Evolutionary conservation across 2,888 invertebrate species (phyloP).

Genomic region (Spatulosminthurus flaviceps): DNA sequence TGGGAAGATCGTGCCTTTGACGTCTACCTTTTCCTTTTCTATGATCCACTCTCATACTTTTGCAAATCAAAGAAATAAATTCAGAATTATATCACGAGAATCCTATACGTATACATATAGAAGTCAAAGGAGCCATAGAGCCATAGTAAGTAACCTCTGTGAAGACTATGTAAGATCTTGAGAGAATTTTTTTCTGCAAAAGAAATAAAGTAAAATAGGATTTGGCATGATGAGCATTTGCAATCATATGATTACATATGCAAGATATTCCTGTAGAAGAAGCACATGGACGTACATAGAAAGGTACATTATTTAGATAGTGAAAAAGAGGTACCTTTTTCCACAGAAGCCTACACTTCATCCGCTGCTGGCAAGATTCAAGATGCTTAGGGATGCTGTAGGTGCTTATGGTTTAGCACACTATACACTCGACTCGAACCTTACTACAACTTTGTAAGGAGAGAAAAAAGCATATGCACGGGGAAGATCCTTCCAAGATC

Average conservation of each 20-base stretch:
- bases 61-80: slow-evolving; percentile 28
- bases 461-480: not conserved
- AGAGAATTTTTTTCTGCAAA: not conserved
- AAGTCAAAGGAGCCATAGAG: too few relatives aligned
- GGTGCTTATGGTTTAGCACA: too few relatives aligned
- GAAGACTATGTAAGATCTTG: not conserved
- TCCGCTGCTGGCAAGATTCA: too few relatives aligned
- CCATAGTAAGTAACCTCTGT: too few relatives aligned
- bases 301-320: not conserved
- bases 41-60: not conserved
- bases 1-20: not conserved
- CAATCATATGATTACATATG: too few relatives aligned
- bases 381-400: too few relatives aligned
- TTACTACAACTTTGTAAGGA: not conserved
- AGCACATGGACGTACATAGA: not conserved
- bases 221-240: too few relatives aligned
- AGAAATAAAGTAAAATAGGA: too few relatives aligned
- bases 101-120: not conserved
- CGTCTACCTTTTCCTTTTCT: slow-evolving; percentile 2
- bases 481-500: not conserved
- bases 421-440: too few relatives aligned
- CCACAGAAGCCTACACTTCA: not conserved
- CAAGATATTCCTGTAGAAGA: not conserved
- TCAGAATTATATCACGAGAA: not conserved
- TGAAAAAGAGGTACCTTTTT: not conserved